Conservation (phyloP, 2,113 vertebrate species). For the Thalassarche chlororhynchos region DNA sequence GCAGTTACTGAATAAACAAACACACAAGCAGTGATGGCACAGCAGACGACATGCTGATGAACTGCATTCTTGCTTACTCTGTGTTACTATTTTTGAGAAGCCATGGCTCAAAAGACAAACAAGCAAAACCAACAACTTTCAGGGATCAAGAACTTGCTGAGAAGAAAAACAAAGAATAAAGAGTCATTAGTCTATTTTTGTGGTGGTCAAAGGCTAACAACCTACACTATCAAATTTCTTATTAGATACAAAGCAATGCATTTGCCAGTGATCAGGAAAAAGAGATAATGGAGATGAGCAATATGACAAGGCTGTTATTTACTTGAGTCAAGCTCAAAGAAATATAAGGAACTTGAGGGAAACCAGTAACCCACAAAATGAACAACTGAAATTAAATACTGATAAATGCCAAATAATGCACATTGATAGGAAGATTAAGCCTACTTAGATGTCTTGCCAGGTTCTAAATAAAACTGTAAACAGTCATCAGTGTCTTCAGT, state of each 20-base stretch:
- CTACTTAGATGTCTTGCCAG: not conserved
- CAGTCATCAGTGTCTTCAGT: not conserved
- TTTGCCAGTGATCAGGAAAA: not conserved
- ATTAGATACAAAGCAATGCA: not conserved
- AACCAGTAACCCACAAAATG: not conserved
- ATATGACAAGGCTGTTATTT: not conserved
- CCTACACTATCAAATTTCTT: not conserved
- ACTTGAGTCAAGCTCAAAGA: not conserved
- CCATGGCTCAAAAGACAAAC: not conserved
- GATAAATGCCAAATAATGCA: not conserved
- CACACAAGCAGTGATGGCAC: not conserved
- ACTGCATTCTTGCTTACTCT: not conserved
- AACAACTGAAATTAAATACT: not conserved
- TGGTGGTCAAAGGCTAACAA: not conserved
- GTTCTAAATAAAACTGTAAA: not conserved
- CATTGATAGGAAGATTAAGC: not conserved
- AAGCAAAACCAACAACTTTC: not conserved
- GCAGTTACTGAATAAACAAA: conserved; percentile 28
- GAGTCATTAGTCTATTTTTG: not conserved
- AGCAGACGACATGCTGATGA: conserved; percentile 39
- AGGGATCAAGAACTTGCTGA: conserved; percentile 10
- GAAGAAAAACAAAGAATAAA: not conserved
- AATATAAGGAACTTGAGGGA: not conserved
- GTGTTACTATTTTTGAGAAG: not conserved
- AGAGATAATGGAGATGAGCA: not conserved